Evolutionary conservation across 2,797 vertebrate species (phyloP), one percentile per base, ranked within the genome.

Genomic region (Cuculus canorus): DNA sequence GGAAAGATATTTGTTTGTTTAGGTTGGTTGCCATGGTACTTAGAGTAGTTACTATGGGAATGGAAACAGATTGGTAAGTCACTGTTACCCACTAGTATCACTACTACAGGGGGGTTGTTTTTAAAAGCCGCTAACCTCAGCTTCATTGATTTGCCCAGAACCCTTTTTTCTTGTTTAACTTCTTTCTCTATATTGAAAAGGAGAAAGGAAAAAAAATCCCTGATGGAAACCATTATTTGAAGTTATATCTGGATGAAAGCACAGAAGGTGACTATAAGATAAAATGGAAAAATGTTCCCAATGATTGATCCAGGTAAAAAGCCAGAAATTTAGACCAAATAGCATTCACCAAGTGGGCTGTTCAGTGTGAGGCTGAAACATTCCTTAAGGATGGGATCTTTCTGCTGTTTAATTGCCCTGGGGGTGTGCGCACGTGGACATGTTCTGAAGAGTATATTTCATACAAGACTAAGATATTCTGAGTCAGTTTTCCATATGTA

Each of bases 1-100:
- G 50, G 16, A 64, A 84, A 80, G 50, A 61, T 65, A 90, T 88
- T 94, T 92, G 41, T 93, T 92, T 97, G 66, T 88, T 95, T 96
- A 85, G 37, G 15, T 92, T 92, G 90, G 94, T 94, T 94, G 57
- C 93, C 68, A 88, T 87, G 87, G 94, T 90, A 61, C 75, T 82
- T 78, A 50, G 32, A 69, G 41, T 77, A 87, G 91, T 96, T 94
- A 81, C 94, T 82, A 85, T 89, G 88, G 86, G 69, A 84, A 94
- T 89, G 68, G 59, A 94, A 94, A 93, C 86, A 94, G 72, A 90
- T 59, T 64, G n/a, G 48, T 86, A 82, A 88, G 25, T 91, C 94
- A 69, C 19, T 19, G 71, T 87, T 80, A 87, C 47, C 60, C 23
- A 35, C 64, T 59, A 76, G 50, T 69, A 75, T 91, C 33, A 33